Evolutionary conservation across 2,113 vertebrate species (phyloP).

Genomic region (mouse (Mus musculus)): DNA sequence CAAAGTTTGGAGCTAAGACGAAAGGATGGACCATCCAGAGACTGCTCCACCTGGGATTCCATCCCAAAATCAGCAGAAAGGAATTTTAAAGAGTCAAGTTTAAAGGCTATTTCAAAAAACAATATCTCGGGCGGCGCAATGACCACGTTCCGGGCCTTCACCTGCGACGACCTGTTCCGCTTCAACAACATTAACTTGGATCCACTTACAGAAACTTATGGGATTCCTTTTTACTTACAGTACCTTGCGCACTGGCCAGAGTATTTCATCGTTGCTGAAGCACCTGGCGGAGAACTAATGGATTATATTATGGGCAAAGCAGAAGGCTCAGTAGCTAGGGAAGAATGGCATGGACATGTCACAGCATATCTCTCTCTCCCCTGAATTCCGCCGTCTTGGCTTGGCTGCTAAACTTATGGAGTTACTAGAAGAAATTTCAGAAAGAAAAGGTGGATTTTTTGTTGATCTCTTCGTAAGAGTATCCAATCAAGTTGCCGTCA

Average conservation of each 20-base stretch:
- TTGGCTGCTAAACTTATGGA: constrained; percentile 98
- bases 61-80: too few relatives aligned
- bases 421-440: constrained; percentile 97
- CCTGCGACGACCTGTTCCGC: constrained; percentile 96
- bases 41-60: too few relatives aligned
- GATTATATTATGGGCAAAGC: constrained; percentile 99
- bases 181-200: constrained; percentile 92
- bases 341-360: constrained; percentile 98
- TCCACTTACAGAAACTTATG: constrained; percentile 84
- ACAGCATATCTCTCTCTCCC: constrained; percentile 96
- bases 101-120: background rate
- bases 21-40: too few relatives aligned
- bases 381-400: constrained; percentile 95
- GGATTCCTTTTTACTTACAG: constrained; percentile 97
- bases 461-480: constrained; percentile 98
- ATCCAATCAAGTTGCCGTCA: constrained; percentile 98
- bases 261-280: constrained; percentile 97
- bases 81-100: background rate
- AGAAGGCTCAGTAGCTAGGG: constrained; percentile 95
- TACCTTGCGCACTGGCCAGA: constrained; percentile 98
- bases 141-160: constrained; percentile 95
- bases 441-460: constrained; percentile 97
- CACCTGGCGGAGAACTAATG: constrained; percentile 97
- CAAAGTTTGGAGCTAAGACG: too few relatives aligned
- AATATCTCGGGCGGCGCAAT: constrained; percentile 81